These are phyloP conservation scores for Balaeniceps rex DNA, from an alignment of 2,113 vertebrate genomes.

Conservation along the genomic window DNA sequence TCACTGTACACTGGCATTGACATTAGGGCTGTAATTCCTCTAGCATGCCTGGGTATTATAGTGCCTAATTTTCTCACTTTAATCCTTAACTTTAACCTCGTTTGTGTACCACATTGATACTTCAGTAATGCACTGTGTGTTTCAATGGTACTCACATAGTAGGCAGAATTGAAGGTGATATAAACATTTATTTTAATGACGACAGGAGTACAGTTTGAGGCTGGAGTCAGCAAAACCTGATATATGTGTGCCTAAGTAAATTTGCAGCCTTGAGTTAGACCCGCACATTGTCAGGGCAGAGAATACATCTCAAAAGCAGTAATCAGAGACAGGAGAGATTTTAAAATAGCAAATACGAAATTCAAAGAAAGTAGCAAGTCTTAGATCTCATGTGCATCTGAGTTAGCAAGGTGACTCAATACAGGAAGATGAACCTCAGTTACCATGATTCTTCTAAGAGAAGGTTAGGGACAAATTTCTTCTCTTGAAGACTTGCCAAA, in stretches of 20 bases:
- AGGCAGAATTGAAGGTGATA: background rate
- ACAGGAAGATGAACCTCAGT: background rate
- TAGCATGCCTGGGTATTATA: background rate
- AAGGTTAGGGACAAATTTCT: background rate
- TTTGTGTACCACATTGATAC: background rate
- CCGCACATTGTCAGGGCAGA: background rate
- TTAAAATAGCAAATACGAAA: conserved; percentile 1
- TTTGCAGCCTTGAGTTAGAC: background rate
- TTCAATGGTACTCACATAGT: background rate
- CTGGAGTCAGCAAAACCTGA: background rate
- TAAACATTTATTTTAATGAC: background rate
- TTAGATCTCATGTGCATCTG: background rate
- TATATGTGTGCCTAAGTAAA: background rate
- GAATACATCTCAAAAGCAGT: background rate
- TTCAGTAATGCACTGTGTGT: background rate
- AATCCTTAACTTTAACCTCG: background rate
- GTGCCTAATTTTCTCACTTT: background rate
- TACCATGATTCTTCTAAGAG: background rate
- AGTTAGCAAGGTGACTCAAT: background rate
- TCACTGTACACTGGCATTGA: background rate
- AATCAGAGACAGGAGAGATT: background rate
- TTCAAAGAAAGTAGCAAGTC: background rate
- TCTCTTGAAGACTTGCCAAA: background rate
- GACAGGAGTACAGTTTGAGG: background rate
- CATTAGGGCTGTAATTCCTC: background rate